These are phyloP conservation scores for Aphaenogaster rudis DNA, from an alignment of 1,140 invertebrate species.

Conservation along the genomic window DNA sequence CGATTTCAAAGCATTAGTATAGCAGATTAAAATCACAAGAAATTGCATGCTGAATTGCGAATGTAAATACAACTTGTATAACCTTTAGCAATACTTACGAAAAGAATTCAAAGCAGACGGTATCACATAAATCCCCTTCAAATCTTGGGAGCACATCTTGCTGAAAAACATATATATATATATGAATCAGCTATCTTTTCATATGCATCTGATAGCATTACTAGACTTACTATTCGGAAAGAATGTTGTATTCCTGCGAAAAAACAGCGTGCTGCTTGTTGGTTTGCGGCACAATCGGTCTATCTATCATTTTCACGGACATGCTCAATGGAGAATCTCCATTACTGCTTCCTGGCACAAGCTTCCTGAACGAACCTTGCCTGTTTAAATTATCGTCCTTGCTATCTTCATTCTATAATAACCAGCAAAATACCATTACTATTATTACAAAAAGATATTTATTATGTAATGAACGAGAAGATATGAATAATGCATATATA, in stretches of 20 bases:
- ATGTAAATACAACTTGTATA: background rate
- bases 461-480: background rate
- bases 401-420: slow-evolving; percentile 79
- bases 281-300: slow-evolving; percentile 85
- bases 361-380: slow-evolving; percentile 86
- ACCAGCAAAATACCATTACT: background rate
- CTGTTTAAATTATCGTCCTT: slow-evolving; percentile 83
- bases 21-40: background rate
- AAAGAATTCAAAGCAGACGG: slow-evolving; percentile 94
- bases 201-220: background rate
- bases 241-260: slow-evolving; percentile 92
- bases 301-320: slow-evolving; percentile 88
- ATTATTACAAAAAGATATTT: background rate
- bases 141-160: slow-evolving; percentile 94
- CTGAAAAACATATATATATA: slow-evolving; percentile 85
- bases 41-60: slow-evolving; percentile 9
- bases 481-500: background rate
- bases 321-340: slow-evolving; percentile 87
- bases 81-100: slow-evolving; percentile 87
- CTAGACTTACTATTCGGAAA: slow-evolving; percentile 92
- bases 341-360: slow-evolving; percentile 86
- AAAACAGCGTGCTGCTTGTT: slow-evolving; percentile 87
- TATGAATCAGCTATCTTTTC: background rate
- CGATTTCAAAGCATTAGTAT: background rate
- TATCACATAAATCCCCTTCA: slow-evolving; percentile 96